Conservation (phyloP, 2,888 invertebrate species). For the Sicus ferrugineus region DNA sequence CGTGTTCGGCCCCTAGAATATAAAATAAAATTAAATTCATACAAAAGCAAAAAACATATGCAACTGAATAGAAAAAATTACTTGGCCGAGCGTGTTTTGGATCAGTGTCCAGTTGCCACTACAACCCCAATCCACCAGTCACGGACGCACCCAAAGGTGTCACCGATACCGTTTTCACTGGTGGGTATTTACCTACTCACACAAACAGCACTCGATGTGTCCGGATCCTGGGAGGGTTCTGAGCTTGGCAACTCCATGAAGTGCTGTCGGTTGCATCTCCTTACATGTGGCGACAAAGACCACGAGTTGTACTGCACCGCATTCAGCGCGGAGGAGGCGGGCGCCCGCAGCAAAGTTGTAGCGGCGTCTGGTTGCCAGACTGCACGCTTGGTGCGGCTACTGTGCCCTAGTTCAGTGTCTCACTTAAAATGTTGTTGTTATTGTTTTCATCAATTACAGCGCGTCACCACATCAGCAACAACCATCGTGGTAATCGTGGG, state of each 20-base stretch:
- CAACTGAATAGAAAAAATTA: too few species aligned
- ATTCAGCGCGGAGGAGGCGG: neutral
- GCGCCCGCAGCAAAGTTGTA: neutral
- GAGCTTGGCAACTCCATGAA: neutral
- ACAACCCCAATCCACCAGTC: too few species aligned
- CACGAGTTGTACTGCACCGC: neutral
- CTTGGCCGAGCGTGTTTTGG: too few species aligned
- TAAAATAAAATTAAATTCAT: too few species aligned
- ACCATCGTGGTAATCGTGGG: neutral
- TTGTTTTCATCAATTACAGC: conserved; percentile 54
- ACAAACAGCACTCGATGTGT: neutral
- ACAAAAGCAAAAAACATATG: too few species aligned
- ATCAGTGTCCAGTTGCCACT: too few species aligned
- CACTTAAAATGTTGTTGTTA: conserved; percentile 48
- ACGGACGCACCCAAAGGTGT: too few species aligned
- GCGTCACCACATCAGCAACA: conserved; percentile 16
- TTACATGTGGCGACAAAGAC: neutral
- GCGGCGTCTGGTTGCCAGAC: neutral
- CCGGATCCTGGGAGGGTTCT: neutral
- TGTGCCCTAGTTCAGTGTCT: conserved; percentile 48
- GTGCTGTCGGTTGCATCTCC: neutral
- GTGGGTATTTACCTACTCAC: conserved; percentile 1
- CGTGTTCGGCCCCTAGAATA: too few species aligned
- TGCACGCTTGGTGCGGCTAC: neutral
- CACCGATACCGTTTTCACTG: too few species aligned